Percentiles rank a stretch among this genome's conserved stretches.
Evolutionary conservation across 2,113 vertebrate species (phyloP).

Genomic region (Dicentrarchus labrax): DNA sequence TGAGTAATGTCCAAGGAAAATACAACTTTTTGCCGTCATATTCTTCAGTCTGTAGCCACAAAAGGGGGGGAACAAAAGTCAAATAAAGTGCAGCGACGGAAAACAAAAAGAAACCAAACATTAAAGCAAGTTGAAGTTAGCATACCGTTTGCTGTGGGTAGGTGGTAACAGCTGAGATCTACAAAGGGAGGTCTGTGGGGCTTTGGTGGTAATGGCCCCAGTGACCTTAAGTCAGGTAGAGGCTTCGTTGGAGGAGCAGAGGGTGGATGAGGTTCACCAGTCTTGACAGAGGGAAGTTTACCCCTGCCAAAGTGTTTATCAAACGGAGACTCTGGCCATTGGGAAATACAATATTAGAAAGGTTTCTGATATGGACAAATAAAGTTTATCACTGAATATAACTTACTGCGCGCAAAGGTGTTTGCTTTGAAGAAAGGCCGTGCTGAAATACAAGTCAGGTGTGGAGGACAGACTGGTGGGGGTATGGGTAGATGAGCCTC

Average conservation of each 20-base stretch:
- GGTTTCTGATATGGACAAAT: neutral
- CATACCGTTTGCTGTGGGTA: constrained; percentile 26
- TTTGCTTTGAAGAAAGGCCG: constrained; percentile 74
- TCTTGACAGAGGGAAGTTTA: constrained; percentile 19
- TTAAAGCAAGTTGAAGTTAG: neutral
- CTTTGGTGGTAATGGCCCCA: constrained; percentile 86
- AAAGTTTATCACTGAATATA: neutral
- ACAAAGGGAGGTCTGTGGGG: constrained; percentile 86
- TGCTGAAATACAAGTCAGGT: constrained; percentile 74
- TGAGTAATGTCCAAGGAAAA: constrained; percentile 30
- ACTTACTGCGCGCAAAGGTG: constrained; percentile 47
- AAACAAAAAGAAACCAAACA: neutral
- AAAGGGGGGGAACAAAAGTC: neutral
- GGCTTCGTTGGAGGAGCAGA: constrained; percentile 73
- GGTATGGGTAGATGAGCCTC: neutral
- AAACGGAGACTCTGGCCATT: constrained; percentile 44
- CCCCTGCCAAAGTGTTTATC: constrained; percentile 30
- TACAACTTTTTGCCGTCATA: neutral
- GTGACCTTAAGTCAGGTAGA: constrained; percentile 80
- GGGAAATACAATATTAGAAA: neutral
- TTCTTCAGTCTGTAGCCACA: neutral
- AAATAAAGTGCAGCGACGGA: neutral
- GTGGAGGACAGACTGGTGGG: constrained; percentile 48
- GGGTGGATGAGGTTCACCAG: constrained; percentile 2
- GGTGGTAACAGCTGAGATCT: constrained; percentile 76